Evolutionary conservation across 2,888 invertebrate species (phyloP).

Genomic region (Aquatica leii): DNA sequence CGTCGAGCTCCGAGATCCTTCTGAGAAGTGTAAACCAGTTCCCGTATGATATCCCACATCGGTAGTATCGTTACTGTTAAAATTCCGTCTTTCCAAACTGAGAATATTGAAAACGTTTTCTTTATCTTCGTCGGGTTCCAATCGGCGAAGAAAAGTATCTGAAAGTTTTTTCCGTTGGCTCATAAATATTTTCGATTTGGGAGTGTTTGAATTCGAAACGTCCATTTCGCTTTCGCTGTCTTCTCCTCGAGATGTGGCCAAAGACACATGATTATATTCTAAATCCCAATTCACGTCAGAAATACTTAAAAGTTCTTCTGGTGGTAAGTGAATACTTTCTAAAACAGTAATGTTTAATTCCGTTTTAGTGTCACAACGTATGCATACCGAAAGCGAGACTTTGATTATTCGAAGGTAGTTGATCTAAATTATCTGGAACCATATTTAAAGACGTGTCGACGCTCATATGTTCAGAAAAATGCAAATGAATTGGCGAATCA

Average conservation of each 20-base stretch:
- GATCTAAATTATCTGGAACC: slow-evolving; percentile 56
- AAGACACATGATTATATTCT: slow-evolving; percentile 55
- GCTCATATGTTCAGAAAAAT: slow-evolving; percentile 66
- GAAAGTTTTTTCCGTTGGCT: slow-evolving; percentile 59
- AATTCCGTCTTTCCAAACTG: slow-evolving; percentile 24
- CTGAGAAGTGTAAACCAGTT: slow-evolving; percentile 41
- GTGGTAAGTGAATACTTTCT: slow-evolving; percentile 33
- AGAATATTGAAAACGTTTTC: slow-evolving; percentile 32
- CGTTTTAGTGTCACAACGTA: not conserved
- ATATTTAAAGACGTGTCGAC: slow-evolving; percentile 62
- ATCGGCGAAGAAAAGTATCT: slow-evolving; percentile 54
- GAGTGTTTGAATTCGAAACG: slow-evolving; percentile 53
- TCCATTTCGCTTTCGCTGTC: slow-evolving; percentile 50
- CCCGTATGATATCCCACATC: slow-evolving; percentile 56
- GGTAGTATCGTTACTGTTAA: slow-evolving; percentile 45
- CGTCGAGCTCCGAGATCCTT: slow-evolving; percentile 43
- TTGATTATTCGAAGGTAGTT: slow-evolving; percentile 39
- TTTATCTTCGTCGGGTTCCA: slow-evolving; percentile 44
- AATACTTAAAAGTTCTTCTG: slow-evolving; percentile 43
- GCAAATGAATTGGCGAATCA: slow-evolving; percentile 51
- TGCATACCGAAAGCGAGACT: slow-evolving; percentile 42
- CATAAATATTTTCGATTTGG: slow-evolving; percentile 54
- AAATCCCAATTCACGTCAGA: slow-evolving; percentile 57
- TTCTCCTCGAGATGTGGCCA: slow-evolving; percentile 45
- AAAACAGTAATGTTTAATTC: slow-evolving; percentile 12